These are phyloP conservation scores for Drosophila ohnishii DNA, from an alignment of 1,140 invertebrate species.

Conservation along the genomic window DNA sequence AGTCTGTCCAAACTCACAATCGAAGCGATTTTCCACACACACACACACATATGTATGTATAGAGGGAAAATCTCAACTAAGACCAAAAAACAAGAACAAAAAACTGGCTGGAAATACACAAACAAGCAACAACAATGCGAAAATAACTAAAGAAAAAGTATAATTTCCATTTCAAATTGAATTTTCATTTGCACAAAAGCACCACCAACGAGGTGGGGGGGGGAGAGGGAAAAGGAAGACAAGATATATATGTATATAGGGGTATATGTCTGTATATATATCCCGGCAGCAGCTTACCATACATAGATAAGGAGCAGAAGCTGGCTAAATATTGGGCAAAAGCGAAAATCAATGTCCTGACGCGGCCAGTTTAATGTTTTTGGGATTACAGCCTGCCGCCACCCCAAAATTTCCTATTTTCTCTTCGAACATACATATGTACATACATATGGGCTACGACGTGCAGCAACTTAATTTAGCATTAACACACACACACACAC, in stretches of 20 bases:
- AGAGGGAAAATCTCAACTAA: constrained; percentile 20
- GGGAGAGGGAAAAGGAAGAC: constrained; percentile 12
- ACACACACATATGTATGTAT: neutral
- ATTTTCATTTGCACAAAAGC: constrained; percentile 57
- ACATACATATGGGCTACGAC: constrained; percentile 27
- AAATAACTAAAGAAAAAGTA: constrained; percentile 54
- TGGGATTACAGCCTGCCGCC: constrained; percentile 36
- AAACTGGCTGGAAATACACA: constrained; percentile 8
- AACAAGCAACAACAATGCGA: constrained; percentile 28
- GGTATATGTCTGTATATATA: neutral
- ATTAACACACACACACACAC: constrained; percentile 44
- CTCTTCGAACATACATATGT: neutral
- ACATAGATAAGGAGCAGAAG: constrained; percentile 26
- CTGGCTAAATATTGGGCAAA: constrained; percentile 37
- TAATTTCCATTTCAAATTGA: constrained; percentile 63
- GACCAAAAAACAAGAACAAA: constrained; percentile 14
- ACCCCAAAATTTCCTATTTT: constrained; percentile 23
- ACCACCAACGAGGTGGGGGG: neutral
- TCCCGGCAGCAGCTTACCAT: constrained; percentile 9
- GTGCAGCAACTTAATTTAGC: constrained; percentile 57
- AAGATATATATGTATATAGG: neutral
- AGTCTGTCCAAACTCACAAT: constrained; percentile 13
- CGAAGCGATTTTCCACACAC: constrained; percentile 34
- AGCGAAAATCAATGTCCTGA: constrained; percentile 57
- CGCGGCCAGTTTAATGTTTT: constrained; percentile 54